Conservation (phyloP, 2,113 vertebrate genomes). For the Craseonycteris thonglongyai region DNA sequence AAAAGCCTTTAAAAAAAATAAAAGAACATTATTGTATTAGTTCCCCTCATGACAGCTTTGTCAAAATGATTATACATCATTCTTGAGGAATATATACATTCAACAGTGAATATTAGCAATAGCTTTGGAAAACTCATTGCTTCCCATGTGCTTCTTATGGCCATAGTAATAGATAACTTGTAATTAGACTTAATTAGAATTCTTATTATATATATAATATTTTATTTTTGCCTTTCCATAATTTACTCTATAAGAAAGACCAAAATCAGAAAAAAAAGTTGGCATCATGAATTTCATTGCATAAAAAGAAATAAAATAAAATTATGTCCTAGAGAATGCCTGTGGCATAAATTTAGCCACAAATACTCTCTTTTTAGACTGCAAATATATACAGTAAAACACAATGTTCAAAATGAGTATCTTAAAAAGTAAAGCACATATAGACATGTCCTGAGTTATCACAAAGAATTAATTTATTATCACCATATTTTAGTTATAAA, state of each 20-base stretch:
- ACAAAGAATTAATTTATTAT: not conserved
- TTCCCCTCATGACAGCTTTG: constrained; percentile 28
- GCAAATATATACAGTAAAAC: not conserved
- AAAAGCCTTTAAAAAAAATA: not conserved
- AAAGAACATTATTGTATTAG: not conserved
- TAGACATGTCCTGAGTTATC: not conserved
- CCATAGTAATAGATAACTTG: not conserved
- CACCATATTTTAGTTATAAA: not conserved
- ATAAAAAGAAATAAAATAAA: not conserved
- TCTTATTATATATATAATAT: not conserved
- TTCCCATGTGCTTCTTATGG: not conserved
- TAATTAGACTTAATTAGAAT: not conserved
- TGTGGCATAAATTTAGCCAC: not conserved
- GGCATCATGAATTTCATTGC: not conserved
- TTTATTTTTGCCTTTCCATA: constrained; percentile 13
- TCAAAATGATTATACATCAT: constrained; percentile 44
- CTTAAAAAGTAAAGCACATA: not conserved
- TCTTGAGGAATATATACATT: constrained; percentile 42
- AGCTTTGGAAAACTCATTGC: constrained; percentile 29
- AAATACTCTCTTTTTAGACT: not conserved
- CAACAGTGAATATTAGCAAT: constrained; percentile 44
- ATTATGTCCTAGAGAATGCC: not conserved
- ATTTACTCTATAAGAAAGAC: not conserved
- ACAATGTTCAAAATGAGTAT: not conserved
- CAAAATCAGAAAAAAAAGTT: not conserved